These are phyloP conservation scores for Hystrix cristata DNA, from an alignment of 2,113 vertebrate genomes.

Conservation along the genomic window DNA sequence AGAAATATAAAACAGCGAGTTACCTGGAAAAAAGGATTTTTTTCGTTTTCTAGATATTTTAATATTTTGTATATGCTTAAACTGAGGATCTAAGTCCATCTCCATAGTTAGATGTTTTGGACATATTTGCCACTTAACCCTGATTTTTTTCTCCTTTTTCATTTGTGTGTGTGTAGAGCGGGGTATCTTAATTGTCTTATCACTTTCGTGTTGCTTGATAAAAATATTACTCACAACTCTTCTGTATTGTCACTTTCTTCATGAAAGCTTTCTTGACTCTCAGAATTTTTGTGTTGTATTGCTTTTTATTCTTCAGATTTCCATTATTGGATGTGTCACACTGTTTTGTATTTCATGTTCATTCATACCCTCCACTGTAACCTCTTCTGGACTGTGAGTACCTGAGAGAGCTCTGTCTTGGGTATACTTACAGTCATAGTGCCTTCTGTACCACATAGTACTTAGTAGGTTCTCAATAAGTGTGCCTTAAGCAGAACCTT, in stretches of 20 bases:
- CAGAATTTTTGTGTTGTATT: not conserved
- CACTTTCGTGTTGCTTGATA: constrained; percentile 15
- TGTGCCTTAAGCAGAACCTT: not conserved
- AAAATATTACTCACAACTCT: constrained; percentile 13
- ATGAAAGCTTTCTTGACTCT: constrained; percentile 32
- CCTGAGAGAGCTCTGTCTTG: constrained; percentile 3
- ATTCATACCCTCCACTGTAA: not conserved
- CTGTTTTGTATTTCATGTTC: not conserved
- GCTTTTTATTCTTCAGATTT: not conserved
- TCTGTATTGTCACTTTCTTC: constrained; percentile 1
- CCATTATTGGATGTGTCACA: not conserved
- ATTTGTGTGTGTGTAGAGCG: not conserved
- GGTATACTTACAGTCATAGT: not conserved
- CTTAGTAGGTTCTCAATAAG: constrained; percentile 42
- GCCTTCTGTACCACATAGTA: not conserved
- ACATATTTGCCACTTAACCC: not conserved
- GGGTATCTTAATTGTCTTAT: not conserved
- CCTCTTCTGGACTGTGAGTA: not conserved
- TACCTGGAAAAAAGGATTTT: not conserved
- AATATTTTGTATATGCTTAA: constrained; percentile 22
- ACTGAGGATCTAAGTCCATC: not conserved
- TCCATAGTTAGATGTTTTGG: constrained; percentile 22
- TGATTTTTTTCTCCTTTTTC: not conserved
- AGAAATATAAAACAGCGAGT: not conserved
- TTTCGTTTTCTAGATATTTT: not conserved